Conservation (phyloP, 2,797 vertebrate species). For the Cuculus canorus region DNA sequence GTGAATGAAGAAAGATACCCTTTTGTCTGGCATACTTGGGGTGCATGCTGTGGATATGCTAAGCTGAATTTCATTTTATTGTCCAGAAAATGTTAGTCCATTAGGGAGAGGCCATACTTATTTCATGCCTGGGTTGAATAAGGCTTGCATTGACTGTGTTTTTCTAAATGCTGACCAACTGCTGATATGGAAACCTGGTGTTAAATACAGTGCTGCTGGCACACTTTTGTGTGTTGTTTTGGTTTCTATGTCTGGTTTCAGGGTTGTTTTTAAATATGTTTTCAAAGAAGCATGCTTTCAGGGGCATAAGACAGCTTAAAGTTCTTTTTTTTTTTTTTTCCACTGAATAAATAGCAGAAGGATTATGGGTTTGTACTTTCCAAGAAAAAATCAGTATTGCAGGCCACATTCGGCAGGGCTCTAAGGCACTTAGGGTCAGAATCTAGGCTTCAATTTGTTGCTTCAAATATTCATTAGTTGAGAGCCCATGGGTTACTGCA, state of each 20-base stretch:
- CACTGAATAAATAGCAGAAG: background rate
- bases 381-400: background rate
- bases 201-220: background rate
- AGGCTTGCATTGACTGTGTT: background rate
- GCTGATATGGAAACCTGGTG: background rate
- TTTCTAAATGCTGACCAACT: background rate
- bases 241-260: background rate
- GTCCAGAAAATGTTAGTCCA: background rate
- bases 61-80: background rate
- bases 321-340: background rate
- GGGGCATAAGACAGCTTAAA: background rate
- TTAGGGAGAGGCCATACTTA: background rate
- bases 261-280: background rate
- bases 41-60: background rate
- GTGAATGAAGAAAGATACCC: background rate
- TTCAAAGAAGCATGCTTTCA: background rate
- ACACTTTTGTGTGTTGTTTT: background rate
- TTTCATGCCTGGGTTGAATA: background rate
- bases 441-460: background rate
- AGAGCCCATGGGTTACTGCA: background rate
- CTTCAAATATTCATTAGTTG: background rate
- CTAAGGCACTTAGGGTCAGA: background rate
- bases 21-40: background rate
- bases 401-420: background rate
- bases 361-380: background rate